phyloP scores from a whole-genome alignment of 2,888 invertebrate species.

The Aleiodes leptofemur region DNA sequence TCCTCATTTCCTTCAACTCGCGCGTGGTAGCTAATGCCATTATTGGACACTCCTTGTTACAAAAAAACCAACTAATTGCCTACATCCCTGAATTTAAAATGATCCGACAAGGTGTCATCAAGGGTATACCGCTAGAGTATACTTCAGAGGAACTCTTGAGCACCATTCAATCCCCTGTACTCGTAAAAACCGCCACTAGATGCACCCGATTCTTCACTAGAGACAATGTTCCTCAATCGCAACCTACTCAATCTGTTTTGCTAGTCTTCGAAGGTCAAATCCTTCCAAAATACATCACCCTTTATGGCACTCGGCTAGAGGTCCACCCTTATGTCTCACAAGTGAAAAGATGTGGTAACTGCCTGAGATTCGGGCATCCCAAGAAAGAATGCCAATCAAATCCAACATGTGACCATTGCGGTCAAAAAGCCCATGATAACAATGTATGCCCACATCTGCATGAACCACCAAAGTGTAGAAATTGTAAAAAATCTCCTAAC shows the following conservation, averaged over 20 bases:
- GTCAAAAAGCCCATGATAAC: background rate
- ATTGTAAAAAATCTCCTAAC: background rate
- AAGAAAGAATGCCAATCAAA: background rate
- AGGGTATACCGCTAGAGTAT: background rate
- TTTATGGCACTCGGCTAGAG: background rate
- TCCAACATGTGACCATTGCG: background rate
- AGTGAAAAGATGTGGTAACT: slow-evolving; percentile 20
- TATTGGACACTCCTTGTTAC: background rate
- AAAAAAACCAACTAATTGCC: background rate
- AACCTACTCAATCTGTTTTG: slow-evolving; percentile 1
- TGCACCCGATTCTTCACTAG: background rate
- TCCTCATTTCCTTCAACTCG: background rate
- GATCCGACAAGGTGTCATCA: slow-evolving; percentile 2
- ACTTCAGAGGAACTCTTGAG: background rate
- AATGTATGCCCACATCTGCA: background rate
- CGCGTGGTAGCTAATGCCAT: background rate
- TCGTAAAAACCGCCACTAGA: background rate
- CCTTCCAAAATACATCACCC: background rate
- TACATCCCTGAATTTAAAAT: slow-evolving; percentile 1
- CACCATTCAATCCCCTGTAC: background rate
- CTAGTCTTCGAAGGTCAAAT: slow-evolving; percentile 16
- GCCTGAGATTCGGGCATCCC: slow-evolving; percentile 3
- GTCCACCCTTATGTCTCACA: background rate
- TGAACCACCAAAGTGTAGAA: background rate
- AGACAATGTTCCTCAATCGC: background rate